phyloP scores from a whole-genome alignment of 2,888 invertebrate genomes.

The Podabrus alpinus region DNA sequence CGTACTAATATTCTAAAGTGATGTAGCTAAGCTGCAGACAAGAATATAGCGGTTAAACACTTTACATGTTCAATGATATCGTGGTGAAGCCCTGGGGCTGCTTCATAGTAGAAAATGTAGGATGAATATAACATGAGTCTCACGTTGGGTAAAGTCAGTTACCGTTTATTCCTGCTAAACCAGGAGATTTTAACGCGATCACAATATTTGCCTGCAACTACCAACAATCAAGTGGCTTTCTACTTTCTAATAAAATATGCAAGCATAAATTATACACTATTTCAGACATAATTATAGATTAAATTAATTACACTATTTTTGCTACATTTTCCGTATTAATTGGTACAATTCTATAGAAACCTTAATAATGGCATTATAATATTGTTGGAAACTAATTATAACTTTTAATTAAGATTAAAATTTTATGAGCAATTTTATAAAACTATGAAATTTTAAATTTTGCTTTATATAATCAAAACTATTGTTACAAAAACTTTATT shows the following conservation, averaged over 20 bases:
- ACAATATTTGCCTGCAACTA: not conserved
- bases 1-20: conserved; percentile 26
- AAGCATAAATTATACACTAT: not conserved
- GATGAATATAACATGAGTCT: conserved; percentile 38
- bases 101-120: conserved; percentile 33
- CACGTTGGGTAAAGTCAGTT: conserved; percentile 35
- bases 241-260: not conserved
- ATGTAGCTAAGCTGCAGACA: conserved; percentile 28
- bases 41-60: conserved; percentile 34
- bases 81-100: conserved; percentile 30
- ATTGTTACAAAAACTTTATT: not conserved
- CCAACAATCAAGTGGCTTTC: not conserved
- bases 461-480: not conserved
- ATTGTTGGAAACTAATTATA: not conserved
- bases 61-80: conserved; percentile 36
- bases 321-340: not conserved
- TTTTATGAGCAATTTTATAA: not conserved
- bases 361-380: not conserved
- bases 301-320: not conserved
- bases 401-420: not conserved
- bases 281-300: not conserved
- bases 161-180: conserved; percentile 34
- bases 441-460: not conserved
- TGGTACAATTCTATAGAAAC: not conserved
- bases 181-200: conserved; percentile 25